Percentiles rank a stretch among this genome's conserved stretches.
Conservation (phyloP, 2,113 vertebrate species). For the Megalops atlanticus region DNA sequence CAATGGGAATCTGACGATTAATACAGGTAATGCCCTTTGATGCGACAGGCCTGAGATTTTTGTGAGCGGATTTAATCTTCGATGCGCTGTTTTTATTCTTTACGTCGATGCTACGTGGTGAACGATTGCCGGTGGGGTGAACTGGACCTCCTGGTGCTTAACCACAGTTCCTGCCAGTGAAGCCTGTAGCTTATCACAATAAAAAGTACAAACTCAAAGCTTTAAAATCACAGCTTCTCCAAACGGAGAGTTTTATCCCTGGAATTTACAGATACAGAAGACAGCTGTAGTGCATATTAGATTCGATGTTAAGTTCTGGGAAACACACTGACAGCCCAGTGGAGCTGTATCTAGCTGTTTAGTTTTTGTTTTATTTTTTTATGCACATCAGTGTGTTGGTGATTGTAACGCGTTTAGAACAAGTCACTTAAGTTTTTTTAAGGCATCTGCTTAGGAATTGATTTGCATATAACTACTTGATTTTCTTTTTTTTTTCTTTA, state of each 20-base stretch:
- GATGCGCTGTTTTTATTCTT: constrained; percentile 22
- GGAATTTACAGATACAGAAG: constrained; percentile 46
- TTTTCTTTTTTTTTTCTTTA: constrained; percentile 5
- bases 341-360: constrained; percentile 64
- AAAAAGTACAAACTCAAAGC: constrained; percentile 38
- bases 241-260: constrained; percentile 46
- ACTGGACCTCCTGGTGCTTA: constrained; percentile 33
- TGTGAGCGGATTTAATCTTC: neutral
- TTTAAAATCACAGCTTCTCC: constrained; percentile 17
- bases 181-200: constrained; percentile 38
- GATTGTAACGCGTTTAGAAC: constrained; percentile 74
- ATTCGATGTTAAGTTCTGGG: constrained; percentile 53
- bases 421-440: constrained; percentile 74
- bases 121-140: constrained; percentile 70
- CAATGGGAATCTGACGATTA: constrained; percentile 47
- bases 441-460: constrained; percentile 75
- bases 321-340: constrained; percentile 49
- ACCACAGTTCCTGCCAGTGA: constrained; percentile 37
- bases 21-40: constrained; percentile 60
- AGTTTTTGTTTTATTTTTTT: constrained; percentile 55
- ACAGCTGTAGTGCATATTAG: constrained; percentile 47
- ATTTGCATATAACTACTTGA: constrained; percentile 60
- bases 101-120: constrained; percentile 51
- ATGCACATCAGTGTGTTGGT: constrained; percentile 63
- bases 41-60: constrained; percentile 61